Base-by-base conservation (phyloP, 2,113 vertebrate genomes). In the Gopherus evgoodei region DNA sequence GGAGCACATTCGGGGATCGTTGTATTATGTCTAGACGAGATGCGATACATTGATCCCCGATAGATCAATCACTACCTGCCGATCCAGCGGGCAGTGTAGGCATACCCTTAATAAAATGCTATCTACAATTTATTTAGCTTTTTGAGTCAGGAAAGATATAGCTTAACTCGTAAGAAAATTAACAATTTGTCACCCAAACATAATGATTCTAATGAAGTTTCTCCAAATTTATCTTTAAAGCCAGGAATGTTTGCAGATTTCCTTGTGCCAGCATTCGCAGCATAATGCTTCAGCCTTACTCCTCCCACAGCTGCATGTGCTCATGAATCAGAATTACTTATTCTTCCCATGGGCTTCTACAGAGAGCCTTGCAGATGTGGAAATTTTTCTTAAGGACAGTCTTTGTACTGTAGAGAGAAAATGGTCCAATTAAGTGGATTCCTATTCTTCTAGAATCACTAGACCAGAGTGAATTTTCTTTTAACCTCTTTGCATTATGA, bases 371-470 rank as follows among this genome's bases (percentile, higher is more conserved):
- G 78, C 1, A 1, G 89, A 92, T 21, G 13, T 92, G 90, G 90
- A 91, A 93, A 84, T 2, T 59, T 88, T 78, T 54, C 49, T 50
- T 94, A 84, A 90, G 91, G 78, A 94, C 81, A 78, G 93, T 83
- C 56, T 91, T 83, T 86, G 42, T 93, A 80, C n/a, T 80, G 8
- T 21, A 57, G 84, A 83, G 85, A 69, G 81, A 56, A 93, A 93
- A 86, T 22, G 44, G 76, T 93, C 81, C 84, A 88, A 90, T 54
- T 76, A 81, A 88, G 69, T 19, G 27, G 75, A 59, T 82, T 25
- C 82, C 54, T 84, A 38, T 88, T 79, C 27, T 92, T 25, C 83
- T 86, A 56, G 44, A 79, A 79, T 88, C n/a, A 47, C 42, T 38
- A 53, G 44, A 78, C 25, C 42, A 78, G n/a, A 75, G 24, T 47